Evolutionary conservation across 2,113 vertebrate genomes (phyloP).

Genomic region (Aptenodytes forsteri): DNA sequence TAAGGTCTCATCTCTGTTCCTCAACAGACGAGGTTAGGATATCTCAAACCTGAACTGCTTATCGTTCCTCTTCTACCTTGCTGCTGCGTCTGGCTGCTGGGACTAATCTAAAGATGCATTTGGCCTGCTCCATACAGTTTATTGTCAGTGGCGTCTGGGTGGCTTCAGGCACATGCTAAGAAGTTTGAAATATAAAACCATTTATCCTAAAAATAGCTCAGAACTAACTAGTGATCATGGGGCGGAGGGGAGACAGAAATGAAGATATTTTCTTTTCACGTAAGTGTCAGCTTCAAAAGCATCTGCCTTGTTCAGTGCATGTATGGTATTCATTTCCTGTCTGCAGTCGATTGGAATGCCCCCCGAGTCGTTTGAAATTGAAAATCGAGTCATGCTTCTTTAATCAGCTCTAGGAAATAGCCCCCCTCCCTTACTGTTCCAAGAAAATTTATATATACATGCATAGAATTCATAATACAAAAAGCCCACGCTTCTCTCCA

Average conservation of each 20-base stretch:
- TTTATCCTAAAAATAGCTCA: conserved; percentile 28
- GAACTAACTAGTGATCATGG: not conserved
- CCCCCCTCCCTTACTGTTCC: not conserved
- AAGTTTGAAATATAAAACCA: not conserved
- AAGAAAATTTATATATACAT: conserved; percentile 5
- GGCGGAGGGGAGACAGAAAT: conserved; percentile 19
- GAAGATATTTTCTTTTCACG: conserved; percentile 70
- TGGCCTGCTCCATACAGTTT: not conserved
- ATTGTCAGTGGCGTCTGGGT: not conserved
- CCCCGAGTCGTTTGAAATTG: conserved; percentile 81
- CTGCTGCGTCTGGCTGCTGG: not conserved
- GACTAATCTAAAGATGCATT: not conserved
- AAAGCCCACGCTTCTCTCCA: not conserved
- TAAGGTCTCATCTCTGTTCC: not conserved
- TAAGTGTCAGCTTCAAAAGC: conserved; percentile 76
- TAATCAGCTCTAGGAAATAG: conserved; percentile 81
- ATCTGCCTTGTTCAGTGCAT: conserved; percentile 72
- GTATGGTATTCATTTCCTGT: conserved; percentile 85
- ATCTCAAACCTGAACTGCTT: not conserved
- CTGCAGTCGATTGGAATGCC: conserved; percentile 71
- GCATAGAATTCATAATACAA: not conserved
- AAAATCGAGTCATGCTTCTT: conserved; percentile 85
- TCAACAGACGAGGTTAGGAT: not conserved
- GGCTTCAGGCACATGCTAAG: conserved; percentile 22
- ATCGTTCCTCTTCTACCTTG: not conserved